Evolutionary conservation across 2,888 invertebrate species (phyloP).

Genomic region (Ornithoptera priamus): DNA sequence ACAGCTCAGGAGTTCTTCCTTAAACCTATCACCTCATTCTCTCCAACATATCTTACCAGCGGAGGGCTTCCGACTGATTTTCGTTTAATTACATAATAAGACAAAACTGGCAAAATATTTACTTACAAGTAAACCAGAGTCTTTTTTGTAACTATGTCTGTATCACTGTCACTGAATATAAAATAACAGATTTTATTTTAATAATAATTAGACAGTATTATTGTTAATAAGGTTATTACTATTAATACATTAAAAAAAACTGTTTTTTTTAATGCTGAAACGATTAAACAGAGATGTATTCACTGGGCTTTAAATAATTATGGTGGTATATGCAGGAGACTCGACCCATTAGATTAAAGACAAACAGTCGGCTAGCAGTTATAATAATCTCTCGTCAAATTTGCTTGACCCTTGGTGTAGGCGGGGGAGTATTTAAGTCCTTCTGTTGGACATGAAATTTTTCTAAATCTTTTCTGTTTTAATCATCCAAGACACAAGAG

Average conservation of each 20-base stretch:
- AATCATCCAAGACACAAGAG: background rate
- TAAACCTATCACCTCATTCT: too few relatives aligned
- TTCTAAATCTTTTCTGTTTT: background rate
- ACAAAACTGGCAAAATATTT: too few relatives aligned
- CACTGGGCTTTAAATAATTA: constrained; percentile 43
- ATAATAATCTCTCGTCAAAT: constrained; percentile 71
- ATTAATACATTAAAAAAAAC: background rate
- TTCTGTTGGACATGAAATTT: constrained; percentile 38
- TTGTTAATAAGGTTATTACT: background rate
- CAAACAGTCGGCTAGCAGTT: constrained; percentile 62
- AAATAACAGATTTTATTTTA: background rate
- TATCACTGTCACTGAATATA: too few relatives aligned
- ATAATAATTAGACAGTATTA: background rate
- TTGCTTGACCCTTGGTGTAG: constrained; percentile 57
- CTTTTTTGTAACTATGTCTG: too few relatives aligned
- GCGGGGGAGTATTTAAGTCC: constrained; percentile 42
- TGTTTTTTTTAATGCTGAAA: background rate
- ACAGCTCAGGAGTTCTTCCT: too few relatives aligned
- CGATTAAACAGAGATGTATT: constrained; percentile 9
- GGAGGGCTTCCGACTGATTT: too few relatives aligned
- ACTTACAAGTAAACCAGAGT: too few relatives aligned
- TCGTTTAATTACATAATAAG: too few relatives aligned
- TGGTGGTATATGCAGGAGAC: constrained; percentile 45
- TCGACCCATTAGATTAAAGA: constrained; percentile 64
- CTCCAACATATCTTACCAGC: too few relatives aligned